A percentile compares a stretch with the other conserved stretches of the same genome.
These are phyloP conservation scores for Pteria penguin DNA, from an alignment of 2,888 invertebrate species.

Conservation along the genomic window DNA sequence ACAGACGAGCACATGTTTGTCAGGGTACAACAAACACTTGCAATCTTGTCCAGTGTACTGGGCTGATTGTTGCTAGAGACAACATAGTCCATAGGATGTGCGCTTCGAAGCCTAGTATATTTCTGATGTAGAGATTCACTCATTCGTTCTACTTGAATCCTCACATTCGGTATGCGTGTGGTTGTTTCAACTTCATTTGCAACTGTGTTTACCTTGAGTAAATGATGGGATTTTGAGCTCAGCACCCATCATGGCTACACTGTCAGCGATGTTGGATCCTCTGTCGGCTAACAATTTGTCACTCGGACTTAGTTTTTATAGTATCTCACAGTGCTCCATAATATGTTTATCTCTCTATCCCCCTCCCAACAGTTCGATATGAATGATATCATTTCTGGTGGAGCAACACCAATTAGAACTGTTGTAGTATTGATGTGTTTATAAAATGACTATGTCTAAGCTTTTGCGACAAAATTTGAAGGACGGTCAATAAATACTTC, in stretches of 20 bases:
- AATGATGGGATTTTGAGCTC: not conserved
- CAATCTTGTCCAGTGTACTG: not conserved
- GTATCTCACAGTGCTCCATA: not conserved
- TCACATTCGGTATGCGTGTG: not conserved
- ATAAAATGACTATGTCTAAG: not conserved
- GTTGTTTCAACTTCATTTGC: not conserved
- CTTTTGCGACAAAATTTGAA: not conserved
- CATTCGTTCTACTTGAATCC: constrained; percentile 1
- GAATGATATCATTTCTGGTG: constrained; percentile 1
- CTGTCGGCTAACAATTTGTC: not conserved
- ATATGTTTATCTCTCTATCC: not conserved
- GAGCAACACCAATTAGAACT: not conserved
- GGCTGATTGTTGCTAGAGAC: not conserved
- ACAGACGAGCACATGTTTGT: constrained; percentile 11
- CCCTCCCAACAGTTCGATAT: not conserved
- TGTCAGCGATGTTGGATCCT: not conserved
- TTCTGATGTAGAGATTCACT: not conserved
- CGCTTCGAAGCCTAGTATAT: not conserved
- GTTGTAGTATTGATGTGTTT: not conserved
- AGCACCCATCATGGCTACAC: not conserved
- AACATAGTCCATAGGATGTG: not conserved
- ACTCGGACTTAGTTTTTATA: not conserved
- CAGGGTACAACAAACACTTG: not conserved
- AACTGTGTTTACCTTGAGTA: not conserved
- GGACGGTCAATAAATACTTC: too few relatives aligned